Percentiles rank a stretch among this genome's conserved stretches.
Conservation (phyloP, 2,113 vertebrate species). For the Corapipo altera region DNA sequence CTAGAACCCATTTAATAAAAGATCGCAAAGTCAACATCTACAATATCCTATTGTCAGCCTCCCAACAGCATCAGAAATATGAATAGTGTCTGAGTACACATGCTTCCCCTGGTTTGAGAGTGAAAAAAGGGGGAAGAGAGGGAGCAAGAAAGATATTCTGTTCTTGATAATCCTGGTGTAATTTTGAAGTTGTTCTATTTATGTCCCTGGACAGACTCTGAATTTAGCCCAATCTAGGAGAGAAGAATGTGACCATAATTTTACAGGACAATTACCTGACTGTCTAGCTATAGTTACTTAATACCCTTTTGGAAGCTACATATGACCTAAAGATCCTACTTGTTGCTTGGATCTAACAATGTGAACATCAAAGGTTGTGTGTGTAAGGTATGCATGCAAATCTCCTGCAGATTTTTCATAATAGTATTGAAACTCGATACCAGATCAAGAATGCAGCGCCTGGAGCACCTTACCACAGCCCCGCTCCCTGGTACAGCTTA, state of each 20-base stretch:
- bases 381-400: slow-evolving; percentile 56
- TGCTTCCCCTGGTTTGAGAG: not conserved
- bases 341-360: slow-evolving; percentile 29
- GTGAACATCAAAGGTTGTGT: slow-evolving; percentile 63
- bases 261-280: slow-evolving; percentile 50
- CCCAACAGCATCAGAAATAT: not conserved
- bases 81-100: not conserved
- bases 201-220: not conserved
- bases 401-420: slow-evolving; percentile 57
- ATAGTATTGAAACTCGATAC: slow-evolving; percentile 65
- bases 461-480: slow-evolving; percentile 35
- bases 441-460: slow-evolving; percentile 60
- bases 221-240: not conserved
- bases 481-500: not conserved
- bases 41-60: not conserved
- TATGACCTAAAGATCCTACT: slow-evolving; percentile 47
- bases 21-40: not conserved
- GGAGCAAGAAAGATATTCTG: not conserved
- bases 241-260: not conserved
- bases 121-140: not conserved
- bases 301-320: slow-evolving; percentile 39
- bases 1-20: slow-evolving; percentile 32
- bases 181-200: not conserved
- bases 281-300: slow-evolving; percentile 58
- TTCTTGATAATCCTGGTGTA: not conserved